phyloP scores from a whole-genome alignment of 2,113 vertebrate genomes.

The Halcyon senegalensis region DNA sequence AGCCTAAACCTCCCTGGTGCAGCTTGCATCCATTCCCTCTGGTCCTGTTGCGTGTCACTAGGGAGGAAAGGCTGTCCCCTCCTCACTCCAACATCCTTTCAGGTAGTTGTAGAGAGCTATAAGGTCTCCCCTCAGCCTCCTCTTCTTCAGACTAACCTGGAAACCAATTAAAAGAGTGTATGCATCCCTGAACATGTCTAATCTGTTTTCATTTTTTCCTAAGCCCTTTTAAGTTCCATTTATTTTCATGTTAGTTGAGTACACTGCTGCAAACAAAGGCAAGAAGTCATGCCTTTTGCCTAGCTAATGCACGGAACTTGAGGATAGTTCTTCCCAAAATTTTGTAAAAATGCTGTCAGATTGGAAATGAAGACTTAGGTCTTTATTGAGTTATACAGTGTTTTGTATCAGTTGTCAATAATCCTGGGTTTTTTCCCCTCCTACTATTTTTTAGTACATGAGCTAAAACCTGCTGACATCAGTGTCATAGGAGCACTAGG shows the following conservation, averaged over 20 bases:
- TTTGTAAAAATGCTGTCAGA: neutral
- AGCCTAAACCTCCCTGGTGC: too few species aligned
- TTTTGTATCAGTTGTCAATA: neutral
- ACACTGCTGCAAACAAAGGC: neutral
- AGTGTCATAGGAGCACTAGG: slow-evolving; percentile 87
- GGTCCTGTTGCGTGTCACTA: too few species aligned
- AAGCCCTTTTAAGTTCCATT: neutral
- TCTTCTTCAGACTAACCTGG: neutral
- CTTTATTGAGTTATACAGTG: neutral
- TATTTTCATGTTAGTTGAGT: neutral
- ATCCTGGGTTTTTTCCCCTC: neutral
- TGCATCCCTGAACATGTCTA: neutral
- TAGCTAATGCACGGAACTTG: neutral
- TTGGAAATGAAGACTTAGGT: neutral
- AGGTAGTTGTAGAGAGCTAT: too few species aligned
- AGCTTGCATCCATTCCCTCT: too few species aligned
- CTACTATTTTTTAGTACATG: slow-evolving; percentile 77
- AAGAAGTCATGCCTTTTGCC: neutral
- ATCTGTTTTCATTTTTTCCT: neutral
- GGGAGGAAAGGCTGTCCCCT: too few species aligned
- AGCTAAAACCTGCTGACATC: slow-evolving; percentile 86
- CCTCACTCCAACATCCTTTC: too few species aligned
- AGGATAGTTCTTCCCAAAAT: neutral
- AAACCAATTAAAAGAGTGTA: neutral
- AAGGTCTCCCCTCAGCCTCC: too few species aligned